Evolutionary conservation across 1,140 invertebrate genomes (phyloP).

Genomic region (Euura saliciscinereae): DNA sequence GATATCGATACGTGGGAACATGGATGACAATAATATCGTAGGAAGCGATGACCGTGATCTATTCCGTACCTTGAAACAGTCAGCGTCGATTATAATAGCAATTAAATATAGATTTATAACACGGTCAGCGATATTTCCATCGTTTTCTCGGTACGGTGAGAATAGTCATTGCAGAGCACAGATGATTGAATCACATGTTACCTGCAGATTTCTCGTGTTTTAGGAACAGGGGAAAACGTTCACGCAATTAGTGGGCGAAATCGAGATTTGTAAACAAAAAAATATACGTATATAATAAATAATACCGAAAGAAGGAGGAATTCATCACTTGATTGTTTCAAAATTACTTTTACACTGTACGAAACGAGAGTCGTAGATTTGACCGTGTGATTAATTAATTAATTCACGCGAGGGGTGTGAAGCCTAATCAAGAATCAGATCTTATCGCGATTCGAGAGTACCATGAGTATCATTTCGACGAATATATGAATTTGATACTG

Average conservation of each 20-base stretch:
- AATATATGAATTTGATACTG: too few relatives aligned
- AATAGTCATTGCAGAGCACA: neutral
- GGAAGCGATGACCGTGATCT: slow-evolving; percentile 16
- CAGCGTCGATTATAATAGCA: slow-evolving; percentile 13
- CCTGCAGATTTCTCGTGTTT: neutral
- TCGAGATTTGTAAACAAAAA: too few relatives aligned
- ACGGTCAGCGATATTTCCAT: too few relatives aligned
- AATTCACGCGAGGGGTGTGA: neutral
- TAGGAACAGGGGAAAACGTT: neutral
- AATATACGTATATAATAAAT: too few relatives aligned
- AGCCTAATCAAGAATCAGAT: neutral
- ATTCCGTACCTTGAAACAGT: slow-evolving; percentile 10
- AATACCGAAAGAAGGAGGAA: neutral
- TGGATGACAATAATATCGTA: neutral
- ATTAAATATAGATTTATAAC: slow-evolving; percentile 24
- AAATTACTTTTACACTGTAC: neutral
- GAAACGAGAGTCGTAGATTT: neutral
- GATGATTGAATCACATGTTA: neutral
- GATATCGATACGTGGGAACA: slow-evolving; percentile 2
- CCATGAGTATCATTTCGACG: too few relatives aligned
- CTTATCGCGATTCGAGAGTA: neutral
- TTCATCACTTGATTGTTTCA: neutral
- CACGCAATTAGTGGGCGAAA: neutral
- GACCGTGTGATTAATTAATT: slow-evolving; percentile 5
- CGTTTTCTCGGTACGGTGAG: neutral